A percentile compares a stretch with the other conserved stretches of the same genome.
phyloP scores from a whole-genome alignment of 1,140 invertebrate genomes.

The Eueides isabella region DNA sequence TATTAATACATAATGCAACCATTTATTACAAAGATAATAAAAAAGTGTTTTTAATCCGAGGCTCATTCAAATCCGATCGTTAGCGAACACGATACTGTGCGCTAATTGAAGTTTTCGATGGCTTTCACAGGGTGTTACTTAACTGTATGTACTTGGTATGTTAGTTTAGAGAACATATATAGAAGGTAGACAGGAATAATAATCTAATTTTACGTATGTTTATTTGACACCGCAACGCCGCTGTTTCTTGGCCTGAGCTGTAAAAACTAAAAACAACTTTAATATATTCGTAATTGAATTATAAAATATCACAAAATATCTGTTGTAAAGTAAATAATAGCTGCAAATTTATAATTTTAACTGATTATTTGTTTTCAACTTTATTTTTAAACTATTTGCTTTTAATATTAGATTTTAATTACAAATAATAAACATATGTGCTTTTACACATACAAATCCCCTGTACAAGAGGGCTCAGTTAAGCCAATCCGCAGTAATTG shows the following conservation, averaged over 20 bases:
- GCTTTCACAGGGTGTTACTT: neutral
- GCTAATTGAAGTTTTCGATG: constrained; percentile 10
- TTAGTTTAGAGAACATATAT: neutral
- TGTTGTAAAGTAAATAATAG: no score
- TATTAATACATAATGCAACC: neutral
- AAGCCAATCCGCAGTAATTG: constrained; percentile 34
- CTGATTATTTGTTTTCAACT: no score
- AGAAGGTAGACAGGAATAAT: neutral
- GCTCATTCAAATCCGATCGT: constrained; percentile 12
- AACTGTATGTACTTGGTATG: neutral
- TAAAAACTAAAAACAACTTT: no score
- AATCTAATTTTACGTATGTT: neutral
- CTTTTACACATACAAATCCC: neutral
- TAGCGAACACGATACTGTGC: constrained; percentile 17
- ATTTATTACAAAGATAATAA: neutral
- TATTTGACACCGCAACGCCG: no score
- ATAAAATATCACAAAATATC: no score
- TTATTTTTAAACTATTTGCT: no score
- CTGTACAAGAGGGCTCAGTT: constrained; percentile 12
- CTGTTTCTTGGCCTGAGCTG: no score
- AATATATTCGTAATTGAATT: no score
- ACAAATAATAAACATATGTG: no score
- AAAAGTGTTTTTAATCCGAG: neutral
- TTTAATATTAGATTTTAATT: no score
- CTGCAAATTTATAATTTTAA: no score